Percentiles rank a stretch among this genome's conserved stretches.
These are phyloP conservation scores for Alectoris magna DNA, from an alignment of 2,797 vertebrate species.

Conservation along the genomic window DNA sequence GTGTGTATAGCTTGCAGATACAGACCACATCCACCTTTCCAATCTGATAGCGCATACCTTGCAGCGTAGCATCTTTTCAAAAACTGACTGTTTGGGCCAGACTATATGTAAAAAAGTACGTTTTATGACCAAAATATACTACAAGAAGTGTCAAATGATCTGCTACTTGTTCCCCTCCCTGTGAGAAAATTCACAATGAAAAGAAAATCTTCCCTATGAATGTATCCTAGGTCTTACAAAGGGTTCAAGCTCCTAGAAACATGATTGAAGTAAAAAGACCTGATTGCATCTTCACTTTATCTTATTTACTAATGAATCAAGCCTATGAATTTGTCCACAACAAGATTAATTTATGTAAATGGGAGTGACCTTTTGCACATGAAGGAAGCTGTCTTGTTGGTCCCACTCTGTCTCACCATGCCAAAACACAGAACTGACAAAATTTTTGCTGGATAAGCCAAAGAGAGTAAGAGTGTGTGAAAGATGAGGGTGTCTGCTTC, in stretches of 20 bases:
- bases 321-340: background rate
- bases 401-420: background rate
- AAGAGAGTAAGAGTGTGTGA: background rate
- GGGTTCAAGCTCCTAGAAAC: background rate
- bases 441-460: background rate
- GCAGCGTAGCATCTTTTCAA: background rate
- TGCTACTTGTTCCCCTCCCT: background rate
- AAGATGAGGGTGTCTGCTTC: background rate
- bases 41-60: too few species aligned
- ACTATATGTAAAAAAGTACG: background rate
- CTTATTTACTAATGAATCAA: background rate
- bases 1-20: background rate
- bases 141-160: background rate
- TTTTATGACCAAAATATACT: background rate
- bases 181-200: background rate
- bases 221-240: background rate
- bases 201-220: background rate
- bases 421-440: background rate
- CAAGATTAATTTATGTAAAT: background rate
- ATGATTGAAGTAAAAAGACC: background rate
- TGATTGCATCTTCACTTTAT: background rate
- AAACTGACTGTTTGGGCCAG: background rate
- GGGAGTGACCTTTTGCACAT: background rate
- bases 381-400: background rate
- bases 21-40: too few species aligned